Evolutionary conservation across 2,113 vertebrate genomes (phyloP).

Genomic region (crab-eating macaque (Macaca fascicularis)): T2T-MFA8v1.1 NC_088381.1:164632501-164633000

Average conservation of each 20-base stretch:
- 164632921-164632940: neutral
- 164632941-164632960: neutral
- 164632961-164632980: neutral
- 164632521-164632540: conserved; percentile 51
- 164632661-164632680: neutral
- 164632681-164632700: neutral
- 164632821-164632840: neutral
- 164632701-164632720: conserved; percentile 3
- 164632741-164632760: neutral
- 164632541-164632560: neutral
- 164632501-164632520: conserved; percentile 20
- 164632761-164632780: conserved; percentile 1
- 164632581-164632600: conserved; percentile 9
- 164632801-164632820: conserved; percentile 28
- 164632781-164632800: conserved; percentile 43
- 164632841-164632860: neutral
- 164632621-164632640: neutral
- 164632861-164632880: conserved; percentile 37
- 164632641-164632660: neutral
- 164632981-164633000: neutral
- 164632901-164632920: neutral
- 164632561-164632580: conserved; percentile 46
- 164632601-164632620: conserved; percentile 36
- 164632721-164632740: neutral
- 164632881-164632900: neutral